Evolutionary conservation across 2,113 vertebrate genomes (phyloP), one percentile per base, ranked within the genome.

Genomic region (Budorcas taxicolor): DNA sequence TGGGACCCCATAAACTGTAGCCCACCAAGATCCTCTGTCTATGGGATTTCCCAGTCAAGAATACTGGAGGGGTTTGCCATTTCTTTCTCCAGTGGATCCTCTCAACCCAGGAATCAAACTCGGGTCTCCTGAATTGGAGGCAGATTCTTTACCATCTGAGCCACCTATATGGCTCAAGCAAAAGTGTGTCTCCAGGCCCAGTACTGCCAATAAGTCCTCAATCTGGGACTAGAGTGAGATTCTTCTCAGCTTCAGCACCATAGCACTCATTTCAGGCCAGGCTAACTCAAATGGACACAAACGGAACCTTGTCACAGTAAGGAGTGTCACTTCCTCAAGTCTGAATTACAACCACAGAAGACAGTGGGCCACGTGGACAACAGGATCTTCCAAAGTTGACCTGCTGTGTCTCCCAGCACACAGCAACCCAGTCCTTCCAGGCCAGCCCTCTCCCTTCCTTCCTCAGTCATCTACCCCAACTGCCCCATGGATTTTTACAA

Each of bases 301-400:
- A 55, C 15, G 6, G n/a, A 82, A 29, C 55, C 43, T 78, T 90
- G 33, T 29, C 87, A 27, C 33, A 78, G 14, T 43, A 1, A 40
- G 14, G 1, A 33, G 17, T 47, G 29, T 57, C n/a, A 33, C 10
- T 95, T 21, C n/a, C 43, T 93, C n/a, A 78, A 74, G 36, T 67
- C 16, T 88, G 4, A 95, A 78, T 36, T 19, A 33, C 16, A 83
- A 71, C 74, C n/a, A 47, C 81, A 57, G 52, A 83, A 29, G 19
- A 6, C 3, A 1, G 7, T 25, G 16, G 13, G 29, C 27, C 50
- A 45, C 13, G 0, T 4, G 33, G 6, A 58, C 36, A 3, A 80
- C 7, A 13, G 53, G 47, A n/a, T 55, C 76, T 94, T 74, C 74
- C 64, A 45, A 11, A 84, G 25, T 5, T 31, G 33, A 47, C n/a